Evolutionary conservation across 1,140 invertebrate genomes (phyloP).

Genomic region (Tetranychus cinnabarinus): DNA sequence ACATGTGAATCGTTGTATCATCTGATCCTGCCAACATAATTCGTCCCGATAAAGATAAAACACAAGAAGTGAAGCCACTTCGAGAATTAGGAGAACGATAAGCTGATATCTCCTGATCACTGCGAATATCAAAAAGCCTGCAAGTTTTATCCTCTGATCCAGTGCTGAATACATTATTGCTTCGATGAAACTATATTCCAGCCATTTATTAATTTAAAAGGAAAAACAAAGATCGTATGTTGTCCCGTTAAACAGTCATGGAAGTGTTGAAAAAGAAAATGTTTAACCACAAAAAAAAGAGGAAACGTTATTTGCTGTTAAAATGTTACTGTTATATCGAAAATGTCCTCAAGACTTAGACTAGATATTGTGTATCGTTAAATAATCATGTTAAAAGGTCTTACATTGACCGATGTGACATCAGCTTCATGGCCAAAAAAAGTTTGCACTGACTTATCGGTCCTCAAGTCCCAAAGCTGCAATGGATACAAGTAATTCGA

Average conservation of each 20-base stretch:
- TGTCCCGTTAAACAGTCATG: neutral
- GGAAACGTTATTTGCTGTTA: too few relatives aligned
- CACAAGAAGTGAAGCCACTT: constrained; percentile 90
- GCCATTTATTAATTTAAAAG: neutral
- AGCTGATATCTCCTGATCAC: constrained; percentile 83
- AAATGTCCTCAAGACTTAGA: too few relatives aligned
- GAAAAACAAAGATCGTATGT: neutral
- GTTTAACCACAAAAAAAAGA: too few relatives aligned
- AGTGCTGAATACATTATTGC: constrained; percentile 83
- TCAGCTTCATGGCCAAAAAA: constrained; percentile 96
- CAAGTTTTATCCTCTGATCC: constrained; percentile 94
- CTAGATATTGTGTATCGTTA: too few relatives aligned
- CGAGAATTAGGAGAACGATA: constrained; percentile 94
- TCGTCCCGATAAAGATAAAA: constrained; percentile 85
- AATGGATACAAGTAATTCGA: constrained; percentile 12
- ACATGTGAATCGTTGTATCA: constrained; percentile 96
- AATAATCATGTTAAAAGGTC: too few relatives aligned
- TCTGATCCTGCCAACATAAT: constrained; percentile 87
- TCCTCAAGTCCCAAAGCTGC: constrained; percentile 81
- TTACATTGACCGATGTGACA: constrained; percentile 60
- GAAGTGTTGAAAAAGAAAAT: too few relatives aligned
- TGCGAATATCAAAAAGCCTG: constrained; percentile 81
- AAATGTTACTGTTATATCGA: too few relatives aligned
- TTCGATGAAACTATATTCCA: constrained; percentile 63
- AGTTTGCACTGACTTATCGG: constrained; percentile 88